Evolutionary conservation across 2,797 vertebrate species (phyloP), one percentile per base, ranked within the genome.

Genomic region (Gobio occitaniae): DNA sequence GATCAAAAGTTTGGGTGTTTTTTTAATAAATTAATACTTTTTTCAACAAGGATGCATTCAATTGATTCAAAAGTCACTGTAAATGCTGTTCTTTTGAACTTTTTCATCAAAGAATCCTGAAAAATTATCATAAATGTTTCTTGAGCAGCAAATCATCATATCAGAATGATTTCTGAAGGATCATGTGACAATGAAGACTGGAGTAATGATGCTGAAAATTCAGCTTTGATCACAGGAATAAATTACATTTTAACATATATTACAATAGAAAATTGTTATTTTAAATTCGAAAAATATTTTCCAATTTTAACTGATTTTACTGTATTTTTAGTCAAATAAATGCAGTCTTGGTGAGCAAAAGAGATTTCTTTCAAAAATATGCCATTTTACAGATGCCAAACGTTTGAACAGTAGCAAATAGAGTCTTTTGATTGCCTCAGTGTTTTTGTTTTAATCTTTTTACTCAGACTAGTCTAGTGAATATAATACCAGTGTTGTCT

Each of bases 381-480:
- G 3, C 8, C 54, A n/a, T 56, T 56, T 21, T 21, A n/a, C 10
- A 59, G 21, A n/a, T 11, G 21, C 21, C 29, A 65, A 32, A 65
- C 61, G 11, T 65, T 65, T 65, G 12, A 32, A 65, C 12, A 13
- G 25, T 65, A 15, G n/a, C 11, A 25, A 6, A 3, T 19, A 36
- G 11, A 3, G 29, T 9, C 1, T 32, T 36, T 54, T 76, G 11
- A 15, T 17, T 2, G 4, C 25, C 1, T 19, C 8, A 32, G 32
- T 32, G 2, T 32, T 2, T 32, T 32, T 32, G 2, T 32, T 32
- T 32, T 32, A 32, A 25, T 25, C 25, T 32, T 32, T 32, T 32
- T 72, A n/a, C 19, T 65, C n/a, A 66, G 59, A 17, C 25, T 79
- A 44, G 25, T 79, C 25, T 79, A 29, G 50, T 79, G 68, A 63